Base-by-base conservation (phyloP, 2,888 invertebrate genomes). In the Perizoma flavofasciatum region DNA sequence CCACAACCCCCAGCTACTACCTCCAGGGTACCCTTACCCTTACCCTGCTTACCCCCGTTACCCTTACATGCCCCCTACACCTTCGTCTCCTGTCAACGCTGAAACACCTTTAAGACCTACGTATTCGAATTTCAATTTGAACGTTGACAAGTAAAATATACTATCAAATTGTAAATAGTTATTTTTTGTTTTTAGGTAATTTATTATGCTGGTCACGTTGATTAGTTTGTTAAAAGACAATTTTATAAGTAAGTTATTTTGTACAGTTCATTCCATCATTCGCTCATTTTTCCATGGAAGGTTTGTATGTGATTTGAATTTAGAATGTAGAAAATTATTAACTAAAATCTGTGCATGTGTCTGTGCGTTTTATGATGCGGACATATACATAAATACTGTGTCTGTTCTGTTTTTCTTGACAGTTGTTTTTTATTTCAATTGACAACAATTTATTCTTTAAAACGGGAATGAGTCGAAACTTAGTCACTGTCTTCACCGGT, bases 1-100 rank as follows among this genome's bases (percentile, higher is more conserved):
- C 70, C 90, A 92, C 59, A 92, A 93, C 68, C 94, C 94, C 0
- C 94, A 94, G 8, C 89, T 94, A 0, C 79, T 93, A 55, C 94
- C 94, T 58, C 88, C 93, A 47, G 94, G 89, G 0, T 89, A 90
- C 75, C 89, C 89, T 0, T 95, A 94, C 82, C 94, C 93, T 32
- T 96, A 94, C 77, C 89, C 88, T 5, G 83, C 90, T 0, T 91
- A 92, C 72, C 89, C 88, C 0, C 78, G 88, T 11, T 90, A 87
- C 91, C 94, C 92, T 68, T 86, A 94, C 89, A 93, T 79, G 81
- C 94, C 86, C 71, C 93, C 88, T 4, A 89, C 86, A 0, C 87
- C 89, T 65, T 93, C 89, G 0, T 87, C 91, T 0, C 89, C 93
- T 73, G 82, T 87, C 67, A 82, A 86, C 79, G 68, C 88, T 0